Conservation (phyloP, 2,113 vertebrate genomes). For the Xenus cinereus region DNA sequence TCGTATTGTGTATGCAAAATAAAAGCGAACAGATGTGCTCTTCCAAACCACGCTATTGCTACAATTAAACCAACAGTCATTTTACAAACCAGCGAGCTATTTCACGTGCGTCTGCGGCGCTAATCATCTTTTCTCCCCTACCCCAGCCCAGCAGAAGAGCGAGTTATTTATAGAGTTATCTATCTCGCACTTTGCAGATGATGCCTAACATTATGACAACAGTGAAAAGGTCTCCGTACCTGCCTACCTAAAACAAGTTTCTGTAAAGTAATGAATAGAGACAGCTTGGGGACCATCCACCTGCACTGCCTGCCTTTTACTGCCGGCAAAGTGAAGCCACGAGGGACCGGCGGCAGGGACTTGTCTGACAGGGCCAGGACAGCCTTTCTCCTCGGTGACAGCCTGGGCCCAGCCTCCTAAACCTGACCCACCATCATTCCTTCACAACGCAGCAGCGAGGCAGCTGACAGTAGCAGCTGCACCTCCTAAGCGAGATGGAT, state of each 20-base stretch:
- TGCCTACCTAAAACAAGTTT: conserved; percentile 86
- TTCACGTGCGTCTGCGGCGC: neutral
- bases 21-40: conserved; percentile 61
- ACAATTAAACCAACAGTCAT: conserved; percentile 64
- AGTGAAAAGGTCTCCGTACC: conserved; percentile 88
- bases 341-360: conserved; percentile 80
- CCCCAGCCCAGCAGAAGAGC: neutral
- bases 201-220: conserved; percentile 86
- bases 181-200: conserved; percentile 70
- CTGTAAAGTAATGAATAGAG: conserved; percentile 94
- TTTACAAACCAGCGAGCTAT: conserved; percentile 57
- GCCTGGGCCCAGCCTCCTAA: conserved; percentile 83
- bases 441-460: conserved; percentile 77
- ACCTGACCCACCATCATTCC: conserved; percentile 89
- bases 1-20: neutral
- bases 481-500: conserved; percentile 97
- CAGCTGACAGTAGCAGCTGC: conserved; percentile 98
- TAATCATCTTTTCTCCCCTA: neutral
- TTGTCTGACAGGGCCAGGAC: conserved; percentile 88
- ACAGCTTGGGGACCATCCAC: conserved; percentile 92
- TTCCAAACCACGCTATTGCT: conserved; percentile 20
- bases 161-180: conserved; percentile 71
- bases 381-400: conserved; percentile 88
- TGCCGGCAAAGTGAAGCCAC: conserved; percentile 75
- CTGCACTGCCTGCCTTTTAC: conserved; percentile 77